Evolutionary conservation across 2,113 vertebrate species (phyloP).

Genomic region (Tor tambroides): DNA sequence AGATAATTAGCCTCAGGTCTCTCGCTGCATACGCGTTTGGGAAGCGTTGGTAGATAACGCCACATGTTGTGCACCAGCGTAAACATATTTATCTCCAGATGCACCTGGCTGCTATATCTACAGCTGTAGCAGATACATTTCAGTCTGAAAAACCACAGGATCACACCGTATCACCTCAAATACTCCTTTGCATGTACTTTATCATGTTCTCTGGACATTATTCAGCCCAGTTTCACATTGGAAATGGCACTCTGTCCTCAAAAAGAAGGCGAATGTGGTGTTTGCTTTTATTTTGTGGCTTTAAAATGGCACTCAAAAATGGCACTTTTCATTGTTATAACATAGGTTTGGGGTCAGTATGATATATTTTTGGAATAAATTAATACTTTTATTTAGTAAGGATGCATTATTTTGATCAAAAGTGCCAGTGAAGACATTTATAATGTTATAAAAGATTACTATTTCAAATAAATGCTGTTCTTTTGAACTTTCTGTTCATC

Average conservation of each 20-base stretch:
- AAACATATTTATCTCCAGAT: slow-evolving; percentile 38
- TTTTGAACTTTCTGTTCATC: background rate
- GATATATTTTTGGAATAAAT: background rate
- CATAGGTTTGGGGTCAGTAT: background rate
- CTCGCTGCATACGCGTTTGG: background rate
- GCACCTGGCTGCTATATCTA: slow-evolving; percentile 37
- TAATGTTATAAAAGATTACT: background rate
- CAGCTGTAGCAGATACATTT: slow-evolving; percentile 25
- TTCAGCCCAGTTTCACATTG: background rate
- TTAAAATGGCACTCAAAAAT: background rate
- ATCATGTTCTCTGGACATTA: background rate
- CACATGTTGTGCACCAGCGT: background rate
- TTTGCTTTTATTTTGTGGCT: background rate
- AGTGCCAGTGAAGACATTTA: background rate
- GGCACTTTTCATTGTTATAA: background rate
- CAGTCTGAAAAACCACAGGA: slow-evolving; percentile 17
- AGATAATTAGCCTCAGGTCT: slow-evolving; percentile 31
- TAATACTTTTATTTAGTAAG: background rate
- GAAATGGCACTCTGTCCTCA: background rate
- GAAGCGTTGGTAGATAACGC: slow-evolving; percentile 20
- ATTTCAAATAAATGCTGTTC: background rate
- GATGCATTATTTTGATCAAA: background rate
- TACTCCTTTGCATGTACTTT: background rate
- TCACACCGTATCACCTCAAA: background rate
- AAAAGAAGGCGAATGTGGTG: background rate